Percentiles rank a stretch among this genome's conserved stretches.
These are phyloP conservation scores for Polyodon spathula DNA, from an alignment of 2,113 vertebrate species.

Conservation along the genomic window DNA sequence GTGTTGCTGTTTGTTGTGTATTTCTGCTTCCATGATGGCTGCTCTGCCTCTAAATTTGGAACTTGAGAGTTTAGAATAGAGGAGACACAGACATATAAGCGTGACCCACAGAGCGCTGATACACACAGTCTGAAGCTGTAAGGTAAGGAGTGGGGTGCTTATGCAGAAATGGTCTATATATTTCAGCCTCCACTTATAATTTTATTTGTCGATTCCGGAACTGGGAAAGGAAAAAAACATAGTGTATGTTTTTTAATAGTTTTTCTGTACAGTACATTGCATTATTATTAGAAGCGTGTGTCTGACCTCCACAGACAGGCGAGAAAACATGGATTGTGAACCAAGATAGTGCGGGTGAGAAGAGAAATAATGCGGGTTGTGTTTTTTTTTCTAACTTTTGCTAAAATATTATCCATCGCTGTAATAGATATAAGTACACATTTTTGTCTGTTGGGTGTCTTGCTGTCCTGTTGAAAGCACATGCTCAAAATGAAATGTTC, in stretches of 20 bases:
- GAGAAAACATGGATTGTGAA: background rate
- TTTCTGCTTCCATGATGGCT: constrained; percentile 3
- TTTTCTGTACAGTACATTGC: background rate
- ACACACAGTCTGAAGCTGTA: background rate
- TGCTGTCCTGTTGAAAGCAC: no score
- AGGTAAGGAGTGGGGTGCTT: background rate
- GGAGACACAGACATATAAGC: background rate
- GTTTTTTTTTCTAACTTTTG: background rate
- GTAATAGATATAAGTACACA: no score
- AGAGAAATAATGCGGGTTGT: background rate
- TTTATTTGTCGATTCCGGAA: background rate
- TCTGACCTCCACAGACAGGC: background rate
- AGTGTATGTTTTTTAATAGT: background rate
- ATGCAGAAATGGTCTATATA: background rate
- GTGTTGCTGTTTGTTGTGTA: background rate
- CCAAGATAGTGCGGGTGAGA: background rate
- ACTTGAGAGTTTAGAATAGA: background rate
- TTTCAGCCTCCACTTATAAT: background rate
- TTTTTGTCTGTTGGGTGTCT: no score
- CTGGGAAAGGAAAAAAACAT: background rate
- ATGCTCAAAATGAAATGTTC: no score
- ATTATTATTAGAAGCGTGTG: background rate
- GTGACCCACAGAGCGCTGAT: background rate
- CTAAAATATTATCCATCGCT: no score
- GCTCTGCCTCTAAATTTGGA: constrained; percentile 2